These are phyloP conservation scores for Andrena camellia DNA, from an alignment of 2,888 invertebrate genomes.

Conservation along the genomic window DNA sequence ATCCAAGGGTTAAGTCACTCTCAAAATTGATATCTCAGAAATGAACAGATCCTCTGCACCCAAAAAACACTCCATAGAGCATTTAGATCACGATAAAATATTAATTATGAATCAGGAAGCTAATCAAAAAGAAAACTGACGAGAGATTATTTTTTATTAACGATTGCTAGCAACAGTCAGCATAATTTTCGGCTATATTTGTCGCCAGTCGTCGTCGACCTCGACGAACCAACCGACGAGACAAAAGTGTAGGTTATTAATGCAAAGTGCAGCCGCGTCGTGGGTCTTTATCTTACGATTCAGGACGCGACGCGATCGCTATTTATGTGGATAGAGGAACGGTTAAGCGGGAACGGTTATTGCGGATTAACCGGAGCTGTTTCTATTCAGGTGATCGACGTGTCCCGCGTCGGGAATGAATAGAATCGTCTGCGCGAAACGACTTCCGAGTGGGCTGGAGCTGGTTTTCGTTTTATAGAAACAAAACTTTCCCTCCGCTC, in stretches of 20 bases:
- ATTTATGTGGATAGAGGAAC: conserved; percentile 6
- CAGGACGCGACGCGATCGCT: conserved; percentile 7
- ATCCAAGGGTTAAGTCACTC: too few species aligned
- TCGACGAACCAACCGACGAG: neutral
- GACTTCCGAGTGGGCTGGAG: neutral
- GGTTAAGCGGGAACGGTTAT: conserved; percentile 17
- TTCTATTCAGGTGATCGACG: conserved; percentile 14
- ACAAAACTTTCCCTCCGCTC: neutral
- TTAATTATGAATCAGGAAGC: too few species aligned
- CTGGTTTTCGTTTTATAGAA: conserved; percentile 2
- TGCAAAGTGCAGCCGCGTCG: conserved; percentile 7
- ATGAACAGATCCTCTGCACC: too few species aligned
- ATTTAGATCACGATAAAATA: too few species aligned
- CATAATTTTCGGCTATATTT: neutral
- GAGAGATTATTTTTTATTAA: neutral
- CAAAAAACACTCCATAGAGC: too few species aligned
- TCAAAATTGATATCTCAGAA: too few species aligned
- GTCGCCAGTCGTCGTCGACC: neutral
- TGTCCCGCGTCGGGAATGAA: conserved; percentile 9
- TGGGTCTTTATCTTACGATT: conserved; percentile 4
- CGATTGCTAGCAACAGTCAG: neutral
- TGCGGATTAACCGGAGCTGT: conserved; percentile 16
- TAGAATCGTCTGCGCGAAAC: conserved; percentile 1
- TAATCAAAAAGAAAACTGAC: neutral
- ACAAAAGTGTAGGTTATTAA: conserved; percentile 1